Evolutionary conservation across 2,888 invertebrate genomes (phyloP).

Genomic region (Dynastes tityus): DNA sequence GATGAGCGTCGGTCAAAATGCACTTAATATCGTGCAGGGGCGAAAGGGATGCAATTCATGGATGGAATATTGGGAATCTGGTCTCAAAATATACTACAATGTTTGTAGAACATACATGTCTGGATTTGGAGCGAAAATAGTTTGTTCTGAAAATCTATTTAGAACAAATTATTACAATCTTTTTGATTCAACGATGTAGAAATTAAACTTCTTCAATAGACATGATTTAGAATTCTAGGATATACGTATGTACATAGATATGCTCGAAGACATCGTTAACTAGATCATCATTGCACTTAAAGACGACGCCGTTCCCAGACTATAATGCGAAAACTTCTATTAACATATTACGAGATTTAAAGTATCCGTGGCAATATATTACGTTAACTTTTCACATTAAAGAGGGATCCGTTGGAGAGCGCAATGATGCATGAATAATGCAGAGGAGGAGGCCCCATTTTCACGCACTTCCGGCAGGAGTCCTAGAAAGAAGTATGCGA

Average conservation of each 20-base stretch:
- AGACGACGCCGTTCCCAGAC: background rate
- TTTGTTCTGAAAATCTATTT: too few species aligned
- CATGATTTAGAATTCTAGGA: too few species aligned
- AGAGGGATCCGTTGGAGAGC: constrained; percentile 11
- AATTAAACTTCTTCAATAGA: too few species aligned
- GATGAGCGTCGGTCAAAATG: background rate
- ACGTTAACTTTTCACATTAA: constrained; percentile 42
- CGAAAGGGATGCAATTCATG: background rate
- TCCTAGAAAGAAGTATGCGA: constrained; percentile 17
- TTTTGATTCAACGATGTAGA: too few species aligned
- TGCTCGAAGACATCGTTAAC: background rate
- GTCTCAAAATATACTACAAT: too few species aligned
- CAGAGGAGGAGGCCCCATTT: constrained; percentile 30
- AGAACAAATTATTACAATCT: too few species aligned
- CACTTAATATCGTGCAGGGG: background rate
- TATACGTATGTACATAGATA: too few species aligned
- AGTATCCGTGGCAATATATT: constrained; percentile 32
- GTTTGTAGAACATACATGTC: too few species aligned
- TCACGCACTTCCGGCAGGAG: constrained; percentile 37
- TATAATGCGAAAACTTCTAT: constrained; percentile 31
- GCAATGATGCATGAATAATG: constrained; percentile 42
- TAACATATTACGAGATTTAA: constrained; percentile 27
- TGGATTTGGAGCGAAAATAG: too few species aligned
- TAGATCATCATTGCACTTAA: background rate
- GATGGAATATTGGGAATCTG: too few species aligned